Evolutionary conservation across 1,140 invertebrate genomes (phyloP).

Genomic region (Cryptotermes secundus): DNA sequence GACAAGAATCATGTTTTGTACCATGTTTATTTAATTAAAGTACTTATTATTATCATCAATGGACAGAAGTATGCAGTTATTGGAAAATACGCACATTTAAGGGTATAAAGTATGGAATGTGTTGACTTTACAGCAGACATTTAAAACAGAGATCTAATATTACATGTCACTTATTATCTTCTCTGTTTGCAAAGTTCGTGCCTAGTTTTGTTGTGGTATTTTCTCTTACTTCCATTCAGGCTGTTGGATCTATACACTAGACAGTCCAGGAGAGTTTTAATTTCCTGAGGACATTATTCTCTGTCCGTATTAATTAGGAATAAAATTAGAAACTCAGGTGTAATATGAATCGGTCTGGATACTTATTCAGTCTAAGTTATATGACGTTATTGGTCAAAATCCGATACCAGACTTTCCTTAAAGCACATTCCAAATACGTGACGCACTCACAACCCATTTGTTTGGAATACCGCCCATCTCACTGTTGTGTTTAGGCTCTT

Average conservation of each 20-base stretch:
- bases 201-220: background rate
- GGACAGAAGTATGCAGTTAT: background rate
- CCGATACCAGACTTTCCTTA: too few species aligned
- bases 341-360: background rate
- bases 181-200: background rate
- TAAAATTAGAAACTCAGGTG: background rate
- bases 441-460: background rate
- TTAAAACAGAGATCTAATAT: background rate
- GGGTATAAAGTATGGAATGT: background rate
- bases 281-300: background rate
- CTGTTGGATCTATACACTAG: background rate
- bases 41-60: background rate
- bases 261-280: background rate
- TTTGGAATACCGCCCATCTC: background rate
- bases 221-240: background rate
- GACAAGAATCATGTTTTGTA: constrained; percentile 6
- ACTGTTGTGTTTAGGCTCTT: too few species aligned
- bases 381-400: background rate
- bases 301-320: background rate
- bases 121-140: background rate
- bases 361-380: background rate
- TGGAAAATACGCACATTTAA: background rate
- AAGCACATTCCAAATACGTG: background rate
- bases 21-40: background rate
- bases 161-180: background rate